phyloP scores from a whole-genome alignment of 1,140 invertebrate genomes.

The Akabosia matsudoensis region DNA sequence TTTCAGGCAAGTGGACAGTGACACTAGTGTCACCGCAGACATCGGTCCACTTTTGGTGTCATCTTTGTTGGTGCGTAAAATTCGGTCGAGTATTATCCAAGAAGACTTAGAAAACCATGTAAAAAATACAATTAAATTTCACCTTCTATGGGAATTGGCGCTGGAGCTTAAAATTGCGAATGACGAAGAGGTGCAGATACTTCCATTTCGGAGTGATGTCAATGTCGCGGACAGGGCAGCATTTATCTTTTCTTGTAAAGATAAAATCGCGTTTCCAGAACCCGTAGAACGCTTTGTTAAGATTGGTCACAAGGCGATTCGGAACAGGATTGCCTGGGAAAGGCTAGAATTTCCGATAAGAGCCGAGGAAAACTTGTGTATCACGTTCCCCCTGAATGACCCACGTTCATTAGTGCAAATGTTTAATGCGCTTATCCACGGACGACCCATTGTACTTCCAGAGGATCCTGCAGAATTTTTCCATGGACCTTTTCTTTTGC shows the following conservation, averaged over 20 bases:
- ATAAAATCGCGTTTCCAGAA: neutral
- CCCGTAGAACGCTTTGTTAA: neutral
- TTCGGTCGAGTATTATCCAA: neutral
- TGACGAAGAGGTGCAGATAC: neutral
- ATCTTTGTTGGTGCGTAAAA: neutral
- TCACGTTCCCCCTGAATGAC: neutral
- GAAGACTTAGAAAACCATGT: neutral
- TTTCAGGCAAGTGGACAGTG: neutral
- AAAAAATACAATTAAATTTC: neutral
- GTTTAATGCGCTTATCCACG: neutral
- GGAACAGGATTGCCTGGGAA: conserved; percentile 10
- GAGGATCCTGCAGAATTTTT: neutral
- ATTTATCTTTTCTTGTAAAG: neutral
- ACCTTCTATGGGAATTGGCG: neutral
- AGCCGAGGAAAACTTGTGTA: neutral
- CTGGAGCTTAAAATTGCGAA: neutral
- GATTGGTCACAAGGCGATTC: neutral
- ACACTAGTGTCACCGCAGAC: neutral
- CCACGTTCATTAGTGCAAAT: neutral
- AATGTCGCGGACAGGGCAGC: neutral
- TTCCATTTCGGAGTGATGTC: neutral
- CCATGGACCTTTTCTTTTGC: neutral
- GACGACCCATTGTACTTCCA: neutral
- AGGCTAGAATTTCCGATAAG: neutral
- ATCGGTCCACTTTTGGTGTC: neutral